Evolutionary conservation across 2,888 invertebrate genomes (phyloP).

Genomic region (Papilio demoleus): DNA sequence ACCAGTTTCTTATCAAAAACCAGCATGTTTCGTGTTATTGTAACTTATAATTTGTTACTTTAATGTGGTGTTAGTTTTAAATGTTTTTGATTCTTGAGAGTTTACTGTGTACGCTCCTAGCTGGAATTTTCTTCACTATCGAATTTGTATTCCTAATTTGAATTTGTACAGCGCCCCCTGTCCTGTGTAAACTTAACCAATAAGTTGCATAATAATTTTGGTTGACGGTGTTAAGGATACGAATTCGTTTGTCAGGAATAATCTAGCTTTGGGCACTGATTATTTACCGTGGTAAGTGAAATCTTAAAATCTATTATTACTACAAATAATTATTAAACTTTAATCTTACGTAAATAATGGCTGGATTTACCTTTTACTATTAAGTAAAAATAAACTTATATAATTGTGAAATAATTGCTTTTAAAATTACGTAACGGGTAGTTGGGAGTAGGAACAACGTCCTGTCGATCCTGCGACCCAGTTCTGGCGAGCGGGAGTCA

Average conservation of each 20-base stretch:
- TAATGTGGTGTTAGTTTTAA: background rate
- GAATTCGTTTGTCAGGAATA: too few species aligned
- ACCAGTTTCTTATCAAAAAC: conserved; percentile 20
- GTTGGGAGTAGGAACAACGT: conserved; percentile 53
- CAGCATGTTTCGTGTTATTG: background rate
- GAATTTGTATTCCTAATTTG: too few species aligned
- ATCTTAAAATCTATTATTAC: background rate
- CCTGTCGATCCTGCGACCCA: conserved; percentile 66
- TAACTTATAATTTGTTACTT: background rate
- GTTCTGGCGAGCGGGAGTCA: conserved; percentile 52
- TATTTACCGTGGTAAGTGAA: background rate
- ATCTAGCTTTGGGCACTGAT: background rate
- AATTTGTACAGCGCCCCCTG: too few species aligned
- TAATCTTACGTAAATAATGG: background rate
- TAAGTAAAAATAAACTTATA: background rate
- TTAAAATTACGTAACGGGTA: conserved; percentile 36
- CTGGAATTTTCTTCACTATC: too few species aligned
- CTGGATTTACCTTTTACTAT: background rate
- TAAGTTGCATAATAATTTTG: too few species aligned
- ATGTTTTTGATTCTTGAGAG: background rate
- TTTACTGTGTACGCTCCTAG: background rate
- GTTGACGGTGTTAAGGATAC: too few species aligned
- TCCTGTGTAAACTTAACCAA: too few species aligned
- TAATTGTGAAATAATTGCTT: conserved; percentile 48
- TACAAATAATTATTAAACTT: background rate